Base-by-base conservation (phyloP, 2,888 invertebrate species). In the Sipha maydis region DNA sequence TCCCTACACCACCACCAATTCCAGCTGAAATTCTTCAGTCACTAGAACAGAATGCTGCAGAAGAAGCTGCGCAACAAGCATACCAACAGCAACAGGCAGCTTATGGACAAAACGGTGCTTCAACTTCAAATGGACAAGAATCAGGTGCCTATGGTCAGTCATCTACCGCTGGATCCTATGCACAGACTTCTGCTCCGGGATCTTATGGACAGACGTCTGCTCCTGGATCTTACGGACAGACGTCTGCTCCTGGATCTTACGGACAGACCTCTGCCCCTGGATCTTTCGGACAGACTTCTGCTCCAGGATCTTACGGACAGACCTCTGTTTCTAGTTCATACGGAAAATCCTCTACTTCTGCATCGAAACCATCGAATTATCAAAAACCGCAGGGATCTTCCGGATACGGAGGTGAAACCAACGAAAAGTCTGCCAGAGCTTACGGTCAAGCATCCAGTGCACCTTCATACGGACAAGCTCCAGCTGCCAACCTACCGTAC, bases 1-100 rank as follows among this genome's bases (percentile, higher is more conserved):
- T 91, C 0, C 91, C 91, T 21, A 91, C 91, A 11, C 91, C 91
- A 17, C 91, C 91, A 4, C 91, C 91, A 31, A 91, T 91, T 78
- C 91, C 91, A 0, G 91, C 90, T 79, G 91, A 91, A 76, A 91
- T 91, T 85, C 90, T 88, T 11, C 88, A 88, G 31, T 88, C 88
- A 0, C 21, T 88, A 5, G 88, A 90, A 76, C 82, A 89, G 83
- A 90, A 90, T 28, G 90, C 90, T 9, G 90, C 90, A 0, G 89
- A 89, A 69, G 90, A 90, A 67, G 90, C 90, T 19, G 90, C 90
- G 8, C 90, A 90, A 77, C 89, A 86, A 75, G 90, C 90, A 5
- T 89, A 90, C n/a, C 90, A 90, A 75, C 89, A 86, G 17, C 78
- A 86, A 69, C 86, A 86, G 54, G 38, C 79, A 4, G 21, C 61